phyloP scores from a whole-genome alignment of 2,888 invertebrate genomes.

The Ichneumon xanthorius region DNA sequence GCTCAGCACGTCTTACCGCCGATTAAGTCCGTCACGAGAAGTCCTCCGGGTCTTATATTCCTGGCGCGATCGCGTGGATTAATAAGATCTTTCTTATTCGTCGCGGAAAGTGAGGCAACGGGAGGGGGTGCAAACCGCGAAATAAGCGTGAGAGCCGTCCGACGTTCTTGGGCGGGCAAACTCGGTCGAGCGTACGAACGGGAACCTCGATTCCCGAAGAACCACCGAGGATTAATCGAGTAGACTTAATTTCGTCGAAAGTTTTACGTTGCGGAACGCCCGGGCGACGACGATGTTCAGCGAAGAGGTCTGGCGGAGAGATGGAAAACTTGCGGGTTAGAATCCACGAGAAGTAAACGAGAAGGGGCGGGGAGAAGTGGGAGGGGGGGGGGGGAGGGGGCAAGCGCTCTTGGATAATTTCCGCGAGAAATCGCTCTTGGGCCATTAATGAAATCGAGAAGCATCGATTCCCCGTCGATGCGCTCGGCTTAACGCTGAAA shows the following conservation, averaged over 20 bases:
- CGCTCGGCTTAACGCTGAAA: constrained; percentile 45
- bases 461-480: constrained; percentile 42
- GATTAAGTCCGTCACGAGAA: constrained; percentile 37
- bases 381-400: constrained; percentile 5
- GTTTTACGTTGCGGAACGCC: constrained; percentile 69
- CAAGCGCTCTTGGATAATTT: constrained; percentile 67
- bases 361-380: constrained; percentile 13
- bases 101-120: not conserved
- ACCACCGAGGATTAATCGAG: constrained; percentile 78
- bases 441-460: constrained; percentile 59
- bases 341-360: constrained; percentile 19
- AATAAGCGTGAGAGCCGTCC: constrained; percentile 24
- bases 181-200: constrained; percentile 68
- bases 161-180: constrained; percentile 51
- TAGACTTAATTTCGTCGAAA: constrained; percentile 80
- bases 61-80: constrained; percentile 38
- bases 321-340: constrained; percentile 14
- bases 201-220: constrained; percentile 77
- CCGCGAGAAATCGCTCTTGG: constrained; percentile 70
- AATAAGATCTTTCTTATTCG: constrained; percentile 45
- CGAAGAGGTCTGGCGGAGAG: constrained; percentile 32
- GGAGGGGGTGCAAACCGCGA: not conserved
- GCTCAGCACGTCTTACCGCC: constrained; percentile 17
- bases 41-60: not conserved
- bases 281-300: constrained; percentile 53